Conservation (phyloP, 2,797 vertebrate genomes). For the Taeniopygia guttata region DNA sequence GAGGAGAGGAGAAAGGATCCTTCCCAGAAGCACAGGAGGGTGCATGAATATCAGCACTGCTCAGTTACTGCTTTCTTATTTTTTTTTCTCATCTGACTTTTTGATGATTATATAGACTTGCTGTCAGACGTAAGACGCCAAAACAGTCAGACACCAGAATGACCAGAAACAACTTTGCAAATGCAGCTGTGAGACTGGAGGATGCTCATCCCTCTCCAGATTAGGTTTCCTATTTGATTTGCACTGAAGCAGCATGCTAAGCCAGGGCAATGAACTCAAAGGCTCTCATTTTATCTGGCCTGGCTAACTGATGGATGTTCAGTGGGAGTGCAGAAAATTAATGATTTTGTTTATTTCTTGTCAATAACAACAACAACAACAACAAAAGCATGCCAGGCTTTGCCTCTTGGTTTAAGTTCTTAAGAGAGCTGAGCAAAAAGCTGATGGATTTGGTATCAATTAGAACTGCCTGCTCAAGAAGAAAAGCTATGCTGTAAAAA, state of each 20-base stretch:
- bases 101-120: not conserved
- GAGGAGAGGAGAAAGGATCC: not conserved
- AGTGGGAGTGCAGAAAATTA: not conserved
- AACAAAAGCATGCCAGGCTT: not conserved
- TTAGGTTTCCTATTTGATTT: not conserved
- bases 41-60: not conserved
- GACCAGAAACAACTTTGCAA: not conserved
- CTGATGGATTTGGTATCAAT: not conserved
- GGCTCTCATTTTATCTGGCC: not conserved
- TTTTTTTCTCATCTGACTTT: not conserved
- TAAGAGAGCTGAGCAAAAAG: not conserved
- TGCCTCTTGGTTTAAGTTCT: not conserved
- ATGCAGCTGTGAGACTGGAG: not conserved
- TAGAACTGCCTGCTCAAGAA: not conserved
- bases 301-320: not conserved
- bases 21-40: not conserved
- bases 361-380: not conserved
- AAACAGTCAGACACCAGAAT: not conserved
- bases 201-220: not conserved
- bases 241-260: not conserved
- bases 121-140: not conserved
- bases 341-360: constrained; percentile 4
- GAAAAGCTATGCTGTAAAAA: not conserved
- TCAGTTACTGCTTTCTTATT: not conserved
- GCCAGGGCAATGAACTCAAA: not conserved